Conservation (phyloP, 2,113 vertebrate genomes). For the Microcebus murinus region DNA sequence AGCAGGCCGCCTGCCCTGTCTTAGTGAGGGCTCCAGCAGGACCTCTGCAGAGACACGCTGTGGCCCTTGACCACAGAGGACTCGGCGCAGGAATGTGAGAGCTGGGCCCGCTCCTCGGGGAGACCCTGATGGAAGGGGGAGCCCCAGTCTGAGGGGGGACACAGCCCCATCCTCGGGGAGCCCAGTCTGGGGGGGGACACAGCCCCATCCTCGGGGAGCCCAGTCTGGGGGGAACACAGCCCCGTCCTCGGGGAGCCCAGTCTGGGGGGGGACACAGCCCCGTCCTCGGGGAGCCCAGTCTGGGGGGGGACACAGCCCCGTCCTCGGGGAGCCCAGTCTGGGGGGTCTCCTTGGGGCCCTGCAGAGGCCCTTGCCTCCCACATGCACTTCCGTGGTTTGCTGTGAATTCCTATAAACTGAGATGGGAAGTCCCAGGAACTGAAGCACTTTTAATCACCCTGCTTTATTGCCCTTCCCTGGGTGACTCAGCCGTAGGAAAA, state of each 20-base stretch:
- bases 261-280: too few species aligned
- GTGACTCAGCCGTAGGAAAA: conserved; percentile 67
- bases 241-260: too few species aligned
- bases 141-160: too few species aligned
- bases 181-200: too few species aligned
- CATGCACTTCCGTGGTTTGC: neutral
- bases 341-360: neutral
- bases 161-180: neutral
- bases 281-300: neutral
- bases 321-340: neutral
- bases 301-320: neutral
- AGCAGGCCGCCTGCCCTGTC: neutral
- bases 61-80: too few species aligned
- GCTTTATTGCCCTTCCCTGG: neutral
- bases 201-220: too few species aligned
- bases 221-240: too few species aligned
- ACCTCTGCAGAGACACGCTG: too few species aligned
- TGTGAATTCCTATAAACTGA: conserved; percentile 35
- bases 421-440: conserved; percentile 46
- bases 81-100: neutral
- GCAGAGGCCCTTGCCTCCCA: neutral
- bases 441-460: neutral
- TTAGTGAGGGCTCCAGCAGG: neutral
- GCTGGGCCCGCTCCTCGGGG: neutral
- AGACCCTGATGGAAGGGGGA: neutral